Evolutionary conservation across 2,888 invertebrate species (phyloP).

Genomic region (Zele albiditarsus): DNA sequence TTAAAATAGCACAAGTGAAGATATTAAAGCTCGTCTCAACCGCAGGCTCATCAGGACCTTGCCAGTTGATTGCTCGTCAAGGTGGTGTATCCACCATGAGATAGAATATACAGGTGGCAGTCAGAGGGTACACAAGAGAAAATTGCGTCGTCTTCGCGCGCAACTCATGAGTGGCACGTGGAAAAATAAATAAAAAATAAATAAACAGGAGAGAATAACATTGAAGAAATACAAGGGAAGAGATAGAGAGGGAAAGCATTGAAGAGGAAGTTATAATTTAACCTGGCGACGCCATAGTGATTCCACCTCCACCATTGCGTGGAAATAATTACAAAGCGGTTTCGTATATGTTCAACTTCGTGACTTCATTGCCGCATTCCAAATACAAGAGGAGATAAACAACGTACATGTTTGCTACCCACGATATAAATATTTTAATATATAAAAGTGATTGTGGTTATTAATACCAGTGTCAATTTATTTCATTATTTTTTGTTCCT

Average conservation of each 20-base stretch:
- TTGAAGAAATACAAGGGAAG: slow-evolving; percentile 18
- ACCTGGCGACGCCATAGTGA: slow-evolving; percentile 32
- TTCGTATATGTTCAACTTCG: slow-evolving; percentile 44
- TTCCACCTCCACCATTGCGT: slow-evolving; percentile 21
- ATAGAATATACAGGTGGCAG: not conserved
- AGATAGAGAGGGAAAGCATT: slow-evolving; percentile 10
- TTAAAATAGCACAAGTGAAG: not conserved
- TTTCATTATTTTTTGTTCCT: slow-evolving; percentile 21
- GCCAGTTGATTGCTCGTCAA: slow-evolving; percentile 16
- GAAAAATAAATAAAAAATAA: slow-evolving; percentile 14
- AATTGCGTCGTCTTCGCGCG: not conserved
- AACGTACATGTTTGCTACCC: slow-evolving; percentile 5
- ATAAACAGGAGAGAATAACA: slow-evolving; percentile 22
- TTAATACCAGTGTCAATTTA: slow-evolving; percentile 12
- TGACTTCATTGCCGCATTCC: slow-evolving; percentile 45
- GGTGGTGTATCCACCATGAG: not conserved
- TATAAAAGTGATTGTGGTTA: slow-evolving; percentile 20
- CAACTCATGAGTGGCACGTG: not conserved
- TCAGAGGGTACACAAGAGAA: not conserved
- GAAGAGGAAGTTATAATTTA: slow-evolving; percentile 53
- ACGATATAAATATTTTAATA: slow-evolving; percentile 4
- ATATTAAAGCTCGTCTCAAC: not conserved
- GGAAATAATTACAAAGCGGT: slow-evolving; percentile 55
- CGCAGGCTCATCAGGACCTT: slow-evolving; percentile 23
- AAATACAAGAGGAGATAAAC: slow-evolving; percentile 16